Evolutionary conservation across 2,888 invertebrate genomes (phyloP), one percentile per base, ranked within the genome.

Genomic region (Dermolepida albohirtum): DNA sequence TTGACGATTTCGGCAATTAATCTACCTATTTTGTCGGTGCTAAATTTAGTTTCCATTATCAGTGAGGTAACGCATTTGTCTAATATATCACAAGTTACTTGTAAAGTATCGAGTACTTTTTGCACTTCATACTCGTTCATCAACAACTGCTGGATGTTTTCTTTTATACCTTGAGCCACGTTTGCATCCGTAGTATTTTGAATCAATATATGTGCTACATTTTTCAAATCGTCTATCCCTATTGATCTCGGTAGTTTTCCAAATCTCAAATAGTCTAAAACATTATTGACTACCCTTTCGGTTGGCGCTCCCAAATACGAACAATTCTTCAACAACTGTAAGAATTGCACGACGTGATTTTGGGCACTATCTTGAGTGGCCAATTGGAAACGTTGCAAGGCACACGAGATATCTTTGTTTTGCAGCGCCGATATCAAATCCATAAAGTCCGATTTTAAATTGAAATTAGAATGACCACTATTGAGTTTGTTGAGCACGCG

Each of bases 101-200:
- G 7, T 14, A 59, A 44, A 4, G 6, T 12, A 12, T 11, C 1
- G 7, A 59, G 34, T 10, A 29, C 29, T 11, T 8, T 16, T 14
- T 44, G 27, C 16, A 59, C 5, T 4, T 47, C 29, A 4, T 14
- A n/a, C 29, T 59, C 44, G 12, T 14, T 59, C 12, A 44, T 59
- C 8, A 11, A 10, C 12, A 59, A 17, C 1, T 40, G n/a, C 16
- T 54, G 54, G 5, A 40, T 5, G 40, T 39, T 29, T 29, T 59
- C 59, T 12, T 10, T 22, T 17, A 59, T 47, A 1, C 7, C 5
- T 22, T 22, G 17, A 6, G 59, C 27, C 1, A 44, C 29, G 2
- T 1, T 8, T 34, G 27, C 27, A 27, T 29, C 27, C 0, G 14
- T 44, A 10, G 44, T 29, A 8, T 10, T 34, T 5, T 34, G 29